Percentiles rank a stretch among this genome's conserved stretches.
phyloP scores from a whole-genome alignment of 1,140 invertebrate genomes.

The Schlechtendalia chinensis region DNA sequence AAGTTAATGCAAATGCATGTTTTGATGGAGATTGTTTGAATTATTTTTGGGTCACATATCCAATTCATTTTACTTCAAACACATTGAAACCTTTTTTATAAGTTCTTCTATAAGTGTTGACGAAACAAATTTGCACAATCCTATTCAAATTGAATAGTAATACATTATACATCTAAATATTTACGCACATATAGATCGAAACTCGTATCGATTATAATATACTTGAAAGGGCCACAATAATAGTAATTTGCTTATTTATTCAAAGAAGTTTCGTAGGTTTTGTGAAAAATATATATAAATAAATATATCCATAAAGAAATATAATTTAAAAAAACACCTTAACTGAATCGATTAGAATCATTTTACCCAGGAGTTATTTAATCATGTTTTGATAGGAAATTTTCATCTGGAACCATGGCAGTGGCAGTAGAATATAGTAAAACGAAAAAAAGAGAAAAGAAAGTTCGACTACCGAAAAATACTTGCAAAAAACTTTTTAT shows the following conservation, averaged over 20 bases:
- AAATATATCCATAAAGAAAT: not conserved
- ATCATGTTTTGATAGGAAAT: conserved; percentile 29
- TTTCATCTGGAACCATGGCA: not conserved
- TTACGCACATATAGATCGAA: not conserved
- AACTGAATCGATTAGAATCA: conserved; percentile 26
- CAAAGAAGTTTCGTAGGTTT: conserved; percentile 27
- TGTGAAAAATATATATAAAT: not conserved
- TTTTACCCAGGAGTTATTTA: conserved; percentile 16
- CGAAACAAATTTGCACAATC: conserved; percentile 27
- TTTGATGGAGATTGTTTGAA: conserved; percentile 3
- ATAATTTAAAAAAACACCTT: conserved; percentile 31
- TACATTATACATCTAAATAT: conserved; percentile 1
- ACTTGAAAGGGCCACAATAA: conserved; percentile 17
- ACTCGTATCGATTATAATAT: conserved; percentile 16
- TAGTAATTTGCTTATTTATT: conserved; percentile 45
- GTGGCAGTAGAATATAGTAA: conserved; percentile 6
- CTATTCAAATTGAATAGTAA: conserved; percentile 22
- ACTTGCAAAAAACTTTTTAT: conserved; percentile 29
- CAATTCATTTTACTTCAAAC: not conserved
- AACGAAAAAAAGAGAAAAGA: conserved; percentile 11
- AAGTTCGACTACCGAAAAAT: conserved; percentile 22
- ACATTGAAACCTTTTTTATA: not conserved
- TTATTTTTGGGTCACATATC: not conserved
- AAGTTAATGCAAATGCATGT: not conserved
- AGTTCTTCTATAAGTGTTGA: conserved; percentile 14